Conservation (phyloP, 2,888 invertebrate species). For the Cataglyphis livida region DNA sequence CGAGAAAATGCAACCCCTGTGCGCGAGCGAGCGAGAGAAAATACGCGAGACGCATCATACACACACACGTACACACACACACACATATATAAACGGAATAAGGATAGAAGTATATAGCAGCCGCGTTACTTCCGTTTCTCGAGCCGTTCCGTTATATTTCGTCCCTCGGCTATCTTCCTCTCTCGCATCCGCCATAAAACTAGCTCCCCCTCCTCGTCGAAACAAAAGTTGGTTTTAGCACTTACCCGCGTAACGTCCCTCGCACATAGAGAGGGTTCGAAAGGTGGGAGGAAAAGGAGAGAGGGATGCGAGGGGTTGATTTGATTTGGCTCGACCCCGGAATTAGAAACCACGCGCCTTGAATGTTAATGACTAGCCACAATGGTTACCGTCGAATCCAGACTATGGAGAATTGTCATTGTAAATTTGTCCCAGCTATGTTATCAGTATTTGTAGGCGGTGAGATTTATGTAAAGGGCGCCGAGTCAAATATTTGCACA, state of each 20-base stretch:
- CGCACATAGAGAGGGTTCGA: slow-evolving; percentile 14
- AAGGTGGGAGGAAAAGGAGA: not conserved
- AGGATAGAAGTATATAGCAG: slow-evolving; percentile 47
- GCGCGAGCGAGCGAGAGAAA: slow-evolving; percentile 47
- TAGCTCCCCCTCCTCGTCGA: slow-evolving; percentile 35
- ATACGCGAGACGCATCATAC: slow-evolving; percentile 23
- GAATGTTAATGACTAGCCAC: slow-evolving; percentile 20
- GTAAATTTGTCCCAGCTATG: not conserved
- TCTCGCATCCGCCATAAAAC: slow-evolving; percentile 24
- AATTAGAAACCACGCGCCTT: slow-evolving; percentile 13
- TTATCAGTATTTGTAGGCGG: slow-evolving; percentile 9
- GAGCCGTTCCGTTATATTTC: slow-evolving; percentile 68
- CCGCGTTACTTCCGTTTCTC: slow-evolving; percentile 63
- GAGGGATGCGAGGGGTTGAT: not conserved
- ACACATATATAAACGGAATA: not conserved
- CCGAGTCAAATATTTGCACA: slow-evolving; percentile 26
- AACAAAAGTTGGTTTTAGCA: slow-evolving; percentile 77
- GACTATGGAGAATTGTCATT: slow-evolving; percentile 1
- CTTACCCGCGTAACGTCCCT: slow-evolving; percentile 72
- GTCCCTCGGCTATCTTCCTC: slow-evolving; percentile 29
- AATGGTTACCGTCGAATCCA: not conserved
- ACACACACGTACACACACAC: no score
- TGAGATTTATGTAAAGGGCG: slow-evolving; percentile 19
- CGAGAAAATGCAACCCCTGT: slow-evolving; percentile 67
- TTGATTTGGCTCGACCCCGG: slow-evolving; percentile 23